Evolutionary conservation across 2,113 vertebrate genomes (phyloP).

Genomic region (Zootoca vivipara): DNA sequence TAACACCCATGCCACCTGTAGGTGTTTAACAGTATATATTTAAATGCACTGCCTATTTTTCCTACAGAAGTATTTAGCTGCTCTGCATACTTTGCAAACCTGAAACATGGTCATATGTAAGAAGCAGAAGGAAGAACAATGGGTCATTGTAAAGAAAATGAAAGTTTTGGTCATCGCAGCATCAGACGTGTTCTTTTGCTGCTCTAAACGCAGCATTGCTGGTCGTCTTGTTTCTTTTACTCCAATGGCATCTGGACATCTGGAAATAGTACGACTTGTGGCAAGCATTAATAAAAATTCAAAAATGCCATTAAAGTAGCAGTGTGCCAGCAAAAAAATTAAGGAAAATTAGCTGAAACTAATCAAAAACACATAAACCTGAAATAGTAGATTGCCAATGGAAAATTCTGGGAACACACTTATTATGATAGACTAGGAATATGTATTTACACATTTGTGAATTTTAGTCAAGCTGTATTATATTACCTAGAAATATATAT

Average conservation of each 20-base stretch:
- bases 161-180: background rate
- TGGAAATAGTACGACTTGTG: background rate
- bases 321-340: conserved; percentile 26
- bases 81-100: background rate
- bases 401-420: conserved; percentile 29
- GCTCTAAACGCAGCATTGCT: background rate
- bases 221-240: conserved; percentile 25
- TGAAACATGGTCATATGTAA: background rate
- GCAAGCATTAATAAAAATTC: conserved; percentile 12
- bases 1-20: too few species aligned
- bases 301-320: conserved; percentile 25
- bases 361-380: conserved; percentile 31
- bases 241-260: conserved; percentile 22
- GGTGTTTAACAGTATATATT: too few species aligned
- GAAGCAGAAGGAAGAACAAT: background rate
- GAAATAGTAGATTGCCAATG: conserved; percentile 27
- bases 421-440: conserved; percentile 41
- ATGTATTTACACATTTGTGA: conserved; percentile 23
- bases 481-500: background rate
- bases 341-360: conserved; percentile 35
- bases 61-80: background rate
- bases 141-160: background rate
- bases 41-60: background rate
- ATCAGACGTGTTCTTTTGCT: background rate
- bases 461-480: conserved; percentile 31